Evolutionary conservation across 1,140 invertebrate species (phyloP).

Genomic region (Adoxophyes honmai): DNA sequence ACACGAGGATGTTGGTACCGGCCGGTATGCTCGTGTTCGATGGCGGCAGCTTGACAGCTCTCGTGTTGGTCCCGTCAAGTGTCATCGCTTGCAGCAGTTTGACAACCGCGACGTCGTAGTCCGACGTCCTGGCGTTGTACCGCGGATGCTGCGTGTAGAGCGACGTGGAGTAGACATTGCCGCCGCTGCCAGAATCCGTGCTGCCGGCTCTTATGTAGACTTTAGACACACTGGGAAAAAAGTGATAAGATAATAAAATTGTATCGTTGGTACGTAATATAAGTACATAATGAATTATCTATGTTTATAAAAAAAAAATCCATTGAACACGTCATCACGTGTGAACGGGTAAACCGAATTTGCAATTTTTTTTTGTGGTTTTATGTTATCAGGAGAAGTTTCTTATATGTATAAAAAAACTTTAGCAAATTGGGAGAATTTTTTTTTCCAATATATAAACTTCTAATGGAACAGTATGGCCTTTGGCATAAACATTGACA

Average conservation of each 20-base stretch:
- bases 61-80: slow-evolving; percentile 36
- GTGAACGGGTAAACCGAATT: no score
- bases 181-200: slow-evolving; percentile 33
- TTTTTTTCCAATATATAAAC: no score
- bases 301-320: no score
- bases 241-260: not conserved
- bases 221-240: slow-evolving; percentile 34
- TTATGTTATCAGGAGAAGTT: no score
- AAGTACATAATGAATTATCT: no score
- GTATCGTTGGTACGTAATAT: no score
- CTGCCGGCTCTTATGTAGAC: slow-evolving; percentile 44
- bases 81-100: slow-evolving; percentile 26
- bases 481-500: no score
- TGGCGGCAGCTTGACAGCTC: slow-evolving; percentile 25
- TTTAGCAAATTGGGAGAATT: no score
- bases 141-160: slow-evolving; percentile 39
- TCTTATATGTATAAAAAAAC: no score
- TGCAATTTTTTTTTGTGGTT: no score
- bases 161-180: slow-evolving; percentile 26
- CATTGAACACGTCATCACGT: no score
- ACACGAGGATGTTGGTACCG: slow-evolving; percentile 39
- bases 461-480: no score
- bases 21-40: slow-evolving; percentile 20
- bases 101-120: slow-evolving; percentile 48
- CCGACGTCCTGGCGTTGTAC: slow-evolving; percentile 42